Evolutionary conservation across 1,140 invertebrate genomes (phyloP).

Genomic region (Armadillidium nasatum): DNA sequence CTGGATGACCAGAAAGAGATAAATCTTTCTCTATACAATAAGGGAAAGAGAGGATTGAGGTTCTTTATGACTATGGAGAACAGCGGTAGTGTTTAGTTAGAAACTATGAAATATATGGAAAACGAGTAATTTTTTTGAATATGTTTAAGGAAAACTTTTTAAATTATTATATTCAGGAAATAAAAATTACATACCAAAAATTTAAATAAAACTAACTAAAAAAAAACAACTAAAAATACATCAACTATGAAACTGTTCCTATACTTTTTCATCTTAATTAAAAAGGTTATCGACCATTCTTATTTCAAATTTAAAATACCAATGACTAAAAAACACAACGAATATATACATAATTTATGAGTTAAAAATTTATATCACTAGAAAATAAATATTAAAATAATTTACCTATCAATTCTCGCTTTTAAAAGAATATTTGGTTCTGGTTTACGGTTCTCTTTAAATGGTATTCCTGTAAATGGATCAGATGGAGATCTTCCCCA

Average conservation of each 20-base stretch:
- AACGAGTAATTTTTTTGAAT: slow-evolving; percentile 4
- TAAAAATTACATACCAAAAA: neutral
- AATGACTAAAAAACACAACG: too few species aligned
- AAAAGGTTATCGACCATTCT: neutral
- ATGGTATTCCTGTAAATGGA: neutral
- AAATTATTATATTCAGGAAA: too few species aligned
- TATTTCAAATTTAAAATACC: neutral
- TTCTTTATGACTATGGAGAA: neutral
- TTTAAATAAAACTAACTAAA: neutral
- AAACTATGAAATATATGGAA: neutral
- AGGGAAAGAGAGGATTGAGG: neutral
- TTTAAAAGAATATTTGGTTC: neutral
- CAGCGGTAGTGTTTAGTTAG: neutral
- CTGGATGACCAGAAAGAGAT: neutral
- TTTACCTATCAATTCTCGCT: neutral
- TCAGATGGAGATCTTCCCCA: neutral
- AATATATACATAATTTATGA: neutral
- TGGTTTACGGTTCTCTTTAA: neutral
- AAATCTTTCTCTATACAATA: neutral
- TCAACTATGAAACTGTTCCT: neutral
- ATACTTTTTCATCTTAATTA: too few species aligned
- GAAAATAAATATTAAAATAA: neutral
- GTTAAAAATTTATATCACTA: neutral
- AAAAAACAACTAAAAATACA: neutral
- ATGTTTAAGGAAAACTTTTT: too few species aligned